Evolutionary conservation across 2,888 invertebrate genomes (phyloP), one percentile per base, ranked within the genome.

Genomic region (Drosophila acutilabella): DNA sequence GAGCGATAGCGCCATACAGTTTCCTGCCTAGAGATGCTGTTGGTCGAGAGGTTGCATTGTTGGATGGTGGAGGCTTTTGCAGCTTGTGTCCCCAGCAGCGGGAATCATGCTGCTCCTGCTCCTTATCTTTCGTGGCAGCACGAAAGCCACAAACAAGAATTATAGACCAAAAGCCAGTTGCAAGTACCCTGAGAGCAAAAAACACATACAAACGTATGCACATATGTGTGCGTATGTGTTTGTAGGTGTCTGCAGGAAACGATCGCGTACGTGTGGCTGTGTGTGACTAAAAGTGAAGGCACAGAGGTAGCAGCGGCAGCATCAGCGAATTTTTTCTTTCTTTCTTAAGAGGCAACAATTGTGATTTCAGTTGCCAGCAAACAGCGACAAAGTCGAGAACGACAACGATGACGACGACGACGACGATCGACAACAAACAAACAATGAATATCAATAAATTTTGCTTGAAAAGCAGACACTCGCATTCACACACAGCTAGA

Each of bases 101-200:
- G 47, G 58, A 53, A 52, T 11, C n/a, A 18, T 13, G 62, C 42
- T 68, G 71, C 74, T 83, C 48, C 79, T 81, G 79, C 87, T 80
- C 75, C 83, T 83, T 83, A 87, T 87, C 83, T 83, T 54, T 71
- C 59, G 74, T 71, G 61, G 74, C 78, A 62, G 75, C 83, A 79
- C 78, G 84, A 83, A 83, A 83, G 80, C 77, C 78, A 88, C 80
- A 87, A 84, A 84, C 88, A 87, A 88, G 85, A 84, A 84, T 84
- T 84, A 84, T 84, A 84, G 83, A 84, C 83, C 83, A 84, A 84
- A 81, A 87, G 85, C 83, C 82, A 84, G 85, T 83, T 87, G 87
- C 87, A 74, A 76, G 57, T 65, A 66, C 75, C 61, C 69, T 57
- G 48, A 48, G 61, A 60, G 47, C 62, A 64, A 18, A 18, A 67